A percentile compares a stretch with the other conserved stretches of the same genome.
These are phyloP conservation scores for Tetrapedia diversipes DNA, from an alignment of 2,888 invertebrate species.

Conservation along the genomic window DNA sequence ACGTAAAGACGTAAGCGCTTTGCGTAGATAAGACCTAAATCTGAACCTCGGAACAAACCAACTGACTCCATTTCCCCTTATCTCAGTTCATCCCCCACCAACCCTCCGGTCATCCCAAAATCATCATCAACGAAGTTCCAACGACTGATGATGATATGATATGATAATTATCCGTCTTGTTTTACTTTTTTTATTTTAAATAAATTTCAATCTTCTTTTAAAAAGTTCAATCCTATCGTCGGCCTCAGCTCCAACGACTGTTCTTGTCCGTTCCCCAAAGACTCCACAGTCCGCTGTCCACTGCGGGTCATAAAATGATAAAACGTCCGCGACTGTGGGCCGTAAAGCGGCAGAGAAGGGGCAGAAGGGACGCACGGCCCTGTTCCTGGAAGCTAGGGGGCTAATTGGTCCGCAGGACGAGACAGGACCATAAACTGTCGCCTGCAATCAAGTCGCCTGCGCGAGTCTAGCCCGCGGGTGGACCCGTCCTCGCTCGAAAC, in stretches of 20 bases:
- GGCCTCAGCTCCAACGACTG: not conserved
- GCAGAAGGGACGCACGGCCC: conserved; percentile 59
- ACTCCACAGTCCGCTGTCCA: not conserved
- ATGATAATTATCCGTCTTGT: too few species aligned
- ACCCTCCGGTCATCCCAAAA: too few species aligned
- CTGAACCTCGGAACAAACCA: too few species aligned
- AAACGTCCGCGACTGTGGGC: conserved; percentile 67
- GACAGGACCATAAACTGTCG: conserved; percentile 82
- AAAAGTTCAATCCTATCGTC: not conserved
- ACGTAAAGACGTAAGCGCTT: too few species aligned
- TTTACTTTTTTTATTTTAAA: too few species aligned
- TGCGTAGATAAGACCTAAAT: too few species aligned
- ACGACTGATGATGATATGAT: too few species aligned
- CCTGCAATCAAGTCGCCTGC: conserved; percentile 80
- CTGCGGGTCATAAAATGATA: conserved; percentile 66
- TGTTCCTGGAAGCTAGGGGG: conserved; percentile 80
- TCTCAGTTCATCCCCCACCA: too few species aligned
- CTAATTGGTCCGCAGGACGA: conserved; percentile 80
- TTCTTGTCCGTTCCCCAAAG: not conserved
- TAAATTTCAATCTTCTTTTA: too few species aligned
- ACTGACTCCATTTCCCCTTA: too few species aligned
- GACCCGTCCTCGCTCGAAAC: conserved; percentile 40
- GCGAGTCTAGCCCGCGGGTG: conserved; percentile 76
- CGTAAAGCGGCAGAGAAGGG: conserved; percentile 11
- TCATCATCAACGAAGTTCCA: too few species aligned